Evolutionary conservation across 2,888 invertebrate genomes (phyloP), one percentile per base, ranked within the genome.

Genomic region (Rhopalosiphum nymphaeae): DNA sequence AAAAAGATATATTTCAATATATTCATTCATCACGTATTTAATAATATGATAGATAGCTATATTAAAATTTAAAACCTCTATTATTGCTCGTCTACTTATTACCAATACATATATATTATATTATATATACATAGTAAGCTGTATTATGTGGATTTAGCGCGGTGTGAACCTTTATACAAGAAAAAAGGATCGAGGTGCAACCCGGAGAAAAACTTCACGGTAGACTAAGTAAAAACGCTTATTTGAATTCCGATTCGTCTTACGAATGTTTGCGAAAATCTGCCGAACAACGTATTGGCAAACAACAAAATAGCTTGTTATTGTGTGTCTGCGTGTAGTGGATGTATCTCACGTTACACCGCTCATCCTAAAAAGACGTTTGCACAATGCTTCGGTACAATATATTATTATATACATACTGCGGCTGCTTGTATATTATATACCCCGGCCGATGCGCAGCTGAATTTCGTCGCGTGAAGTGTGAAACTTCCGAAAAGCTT

Each of bases 401-500:
- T 84, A 78, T 29, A 57, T 67, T 49, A 46, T 46, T 25, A 56
- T 90, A 90, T 89, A 89, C 57, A 57, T 10, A 44, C 44, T 36
- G 36, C 42, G 29, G 85, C 36, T 57, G 36, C 25, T 53, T 25
- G 10, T 53, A n/a, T 36, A 57, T 36, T 53, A 36, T 53, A 36
- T 26, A 84, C 26, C 67, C 4, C 25, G 9, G 91, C 29, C 29
- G 44, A 36, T 29, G 90, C 29, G 91, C 88, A 53, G 88, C 78
- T 89, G 93, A 93, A 89, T 78, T 29, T 49, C 26, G 16, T 25
- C 56, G 61, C 36, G 36, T 29, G 67, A 61, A 90, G 94, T 91
- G 94, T 91, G 94, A 94, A 94, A 91, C 90, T 90, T 94, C 85
- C 85, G 57, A 94, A 94, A 94, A 94, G 90, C 90, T 91, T 49